A percentile compares a stretch with the other conserved stretches of the same genome.
Evolutionary conservation across 2,888 invertebrate species (phyloP).

Genomic region (Drosophila pseudotalamancana): DNA sequence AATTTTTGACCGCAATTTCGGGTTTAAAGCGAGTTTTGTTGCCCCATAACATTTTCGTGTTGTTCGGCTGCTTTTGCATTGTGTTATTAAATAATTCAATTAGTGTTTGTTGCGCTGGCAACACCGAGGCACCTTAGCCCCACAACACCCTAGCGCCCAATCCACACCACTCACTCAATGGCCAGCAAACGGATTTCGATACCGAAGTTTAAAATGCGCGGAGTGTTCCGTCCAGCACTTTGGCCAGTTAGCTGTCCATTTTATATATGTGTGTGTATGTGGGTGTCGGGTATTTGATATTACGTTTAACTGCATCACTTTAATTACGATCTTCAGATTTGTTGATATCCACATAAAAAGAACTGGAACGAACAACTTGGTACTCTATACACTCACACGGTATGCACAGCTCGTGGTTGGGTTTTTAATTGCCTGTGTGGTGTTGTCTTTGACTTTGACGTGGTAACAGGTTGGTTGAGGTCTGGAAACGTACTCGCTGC

Average conservation of each 20-base stretch:
- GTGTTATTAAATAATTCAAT: conserved; percentile 65
- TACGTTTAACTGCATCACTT: not conserved
- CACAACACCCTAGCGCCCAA: conserved; percentile 4
- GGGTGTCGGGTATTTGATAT: not conserved
- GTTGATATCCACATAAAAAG: conserved; percentile 1
- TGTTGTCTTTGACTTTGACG: conserved; percentile 45
- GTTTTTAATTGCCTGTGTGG: conserved; percentile 34
- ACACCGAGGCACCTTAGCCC: conserved; percentile 14
- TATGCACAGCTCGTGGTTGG: conserved; percentile 23
- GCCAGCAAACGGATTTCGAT: conserved; percentile 5
- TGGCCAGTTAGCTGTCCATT: conserved; percentile 1
- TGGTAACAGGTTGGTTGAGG: conserved; percentile 44
- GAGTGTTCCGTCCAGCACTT: conserved; percentile 23
- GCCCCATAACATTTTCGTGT: conserved; percentile 46
- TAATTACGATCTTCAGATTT: conserved; percentile 22
- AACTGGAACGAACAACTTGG: not conserved
- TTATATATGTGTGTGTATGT: not conserved
- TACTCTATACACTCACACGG: conserved; percentile 33
- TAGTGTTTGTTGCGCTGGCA: conserved; percentile 67
- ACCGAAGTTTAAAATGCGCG: conserved; percentile 25
- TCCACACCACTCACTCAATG: conserved; percentile 3
- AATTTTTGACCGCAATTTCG: conserved; percentile 63
- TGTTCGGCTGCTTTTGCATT: conserved; percentile 39
- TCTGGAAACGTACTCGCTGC: conserved; percentile 45
- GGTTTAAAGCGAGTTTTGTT: conserved; percentile 58